Evolutionary conservation across 2,113 vertebrate genomes (phyloP).

Genomic region (Pholis gunnellus): DNA sequence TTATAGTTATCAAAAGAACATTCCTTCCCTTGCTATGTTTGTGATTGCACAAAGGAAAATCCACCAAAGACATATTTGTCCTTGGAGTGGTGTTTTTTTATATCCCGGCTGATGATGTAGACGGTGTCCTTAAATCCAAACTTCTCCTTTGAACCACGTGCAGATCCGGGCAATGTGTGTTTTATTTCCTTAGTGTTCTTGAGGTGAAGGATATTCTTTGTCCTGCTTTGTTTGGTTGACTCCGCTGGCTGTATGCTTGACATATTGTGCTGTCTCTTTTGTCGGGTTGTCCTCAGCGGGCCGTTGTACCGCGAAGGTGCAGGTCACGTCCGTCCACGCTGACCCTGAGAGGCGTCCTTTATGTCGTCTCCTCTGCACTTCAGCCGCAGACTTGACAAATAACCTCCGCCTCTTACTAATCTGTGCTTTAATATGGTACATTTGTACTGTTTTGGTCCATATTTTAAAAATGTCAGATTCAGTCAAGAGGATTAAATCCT

Average conservation of each 20-base stretch:
- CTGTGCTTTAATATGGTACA: slow-evolving; percentile 86
- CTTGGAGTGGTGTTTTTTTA: slow-evolving; percentile 21
- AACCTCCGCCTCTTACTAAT: slow-evolving; percentile 67
- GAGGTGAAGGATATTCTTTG: slow-evolving; percentile 37
- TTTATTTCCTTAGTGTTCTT: not conserved
- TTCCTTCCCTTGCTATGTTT: slow-evolving; percentile 64
- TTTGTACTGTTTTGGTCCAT: slow-evolving; percentile 61
- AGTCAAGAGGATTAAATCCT: slow-evolving; percentile 61
- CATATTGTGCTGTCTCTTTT: slow-evolving; percentile 77
- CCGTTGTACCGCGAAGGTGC: slow-evolving; percentile 37
- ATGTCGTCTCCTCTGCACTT: slow-evolving; percentile 41
- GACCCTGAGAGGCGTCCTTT: slow-evolving; percentile 16
- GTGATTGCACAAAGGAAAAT: slow-evolving; percentile 57
- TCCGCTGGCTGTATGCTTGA: slow-evolving; percentile 51
- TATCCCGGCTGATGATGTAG: slow-evolving; percentile 40
- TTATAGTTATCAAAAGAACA: slow-evolving; percentile 76
- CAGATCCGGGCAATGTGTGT: slow-evolving; percentile 37
- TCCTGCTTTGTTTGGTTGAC: slow-evolving; percentile 45
- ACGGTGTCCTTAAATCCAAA: slow-evolving; percentile 26
- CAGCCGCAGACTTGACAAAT: slow-evolving; percentile 50
- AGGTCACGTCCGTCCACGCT: slow-evolving; percentile 16
- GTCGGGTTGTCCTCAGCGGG: slow-evolving; percentile 34
- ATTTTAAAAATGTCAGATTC: slow-evolving; percentile 63
- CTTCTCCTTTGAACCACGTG: slow-evolving; percentile 31
- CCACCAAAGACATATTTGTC: slow-evolving; percentile 36